A percentile compares a stretch with the other conserved stretches of the same genome.
These are phyloP conservation scores for Anas platyrhynchos DNA, from an alignment of 2,113 vertebrate species.

Conservation along the genomic window DNA sequence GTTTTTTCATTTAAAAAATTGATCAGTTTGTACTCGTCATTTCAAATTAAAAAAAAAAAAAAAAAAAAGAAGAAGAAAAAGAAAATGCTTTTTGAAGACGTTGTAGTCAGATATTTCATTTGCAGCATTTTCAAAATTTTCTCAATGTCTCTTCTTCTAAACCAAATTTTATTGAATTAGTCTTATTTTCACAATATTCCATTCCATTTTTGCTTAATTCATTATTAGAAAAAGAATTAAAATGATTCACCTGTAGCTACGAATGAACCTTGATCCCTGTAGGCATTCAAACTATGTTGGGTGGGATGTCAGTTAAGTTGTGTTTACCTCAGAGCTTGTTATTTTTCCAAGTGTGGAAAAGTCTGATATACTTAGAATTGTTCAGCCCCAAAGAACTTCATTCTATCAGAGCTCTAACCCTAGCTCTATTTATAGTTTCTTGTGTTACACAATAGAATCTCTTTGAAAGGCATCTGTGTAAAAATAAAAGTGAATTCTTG, in stretches of 20 bases:
- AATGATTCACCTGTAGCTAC: not conserved
- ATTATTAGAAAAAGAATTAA: not conserved
- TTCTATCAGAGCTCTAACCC: not conserved
- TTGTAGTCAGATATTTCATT: not conserved
- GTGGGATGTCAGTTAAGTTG: not conserved
- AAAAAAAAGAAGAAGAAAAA: too few species aligned
- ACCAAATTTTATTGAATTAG: not conserved
- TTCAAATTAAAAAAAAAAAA: not conserved
- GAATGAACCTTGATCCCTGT: rapidly evolving
- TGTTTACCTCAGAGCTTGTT: not conserved
- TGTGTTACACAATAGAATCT: not conserved
- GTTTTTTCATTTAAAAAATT: not conserved
- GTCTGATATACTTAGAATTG: not conserved
- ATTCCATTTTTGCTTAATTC: not conserved
- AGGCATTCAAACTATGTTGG: not conserved
- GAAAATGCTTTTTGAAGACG: not conserved
- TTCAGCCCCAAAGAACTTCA: not conserved
- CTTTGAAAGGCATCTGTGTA: not conserved
- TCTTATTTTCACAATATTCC: not conserved
- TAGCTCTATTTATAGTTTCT: not conserved
- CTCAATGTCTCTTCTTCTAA: not conserved
- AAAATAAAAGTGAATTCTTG: not conserved
- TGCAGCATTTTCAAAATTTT: not conserved
- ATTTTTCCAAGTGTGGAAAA: not conserved
- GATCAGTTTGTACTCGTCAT: rapidly evolving